Evolutionary conservation across 2,888 invertebrate species (phyloP), one percentile per base, ranked within the genome.

Genomic region (Argyra leucocephala): DNA sequence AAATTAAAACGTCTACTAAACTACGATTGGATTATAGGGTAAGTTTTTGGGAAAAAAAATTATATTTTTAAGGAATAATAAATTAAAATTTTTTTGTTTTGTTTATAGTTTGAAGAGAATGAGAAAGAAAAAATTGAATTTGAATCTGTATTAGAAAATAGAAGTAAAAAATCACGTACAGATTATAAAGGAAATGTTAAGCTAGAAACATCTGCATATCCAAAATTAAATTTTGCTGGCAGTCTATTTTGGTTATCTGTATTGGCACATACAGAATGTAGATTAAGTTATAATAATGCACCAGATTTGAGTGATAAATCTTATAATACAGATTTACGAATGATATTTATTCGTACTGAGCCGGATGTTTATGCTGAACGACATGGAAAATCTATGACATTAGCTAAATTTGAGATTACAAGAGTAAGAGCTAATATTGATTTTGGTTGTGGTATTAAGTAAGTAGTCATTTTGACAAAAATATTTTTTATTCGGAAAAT

Each of bases 181-280:
- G 78, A 79, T 63, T 77, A 77, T 64, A 83, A 85, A 61, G 88
- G 87, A 0, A 85, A 86, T 66, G 75, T 90, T 63, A 85, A 86
- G 60, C 80, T 93, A 70, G 84, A 86, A 66, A 88, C 90, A 15
- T 86, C 90, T 0, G 90, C 91, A 0, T 91, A 92, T 78, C 88
- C 90, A 0, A 83, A 85, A 57, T 83, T 88, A 66, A 88, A 90
- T 76, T 87, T 90, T 74, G 85, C 84, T 66, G 80, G 87, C 0
- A 83, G 86, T 61, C 70, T 71, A 3, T 86, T 83, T 69, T 86
- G 87, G 80, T 81, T 91, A 81, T 86, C 85, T 78, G 85, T 88
- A 1, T 83, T 86, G 71, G 87, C 85, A 21, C 91, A 90, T 70
- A 78, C 88, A 0, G 91, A 92, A 73, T 79, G 87, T 22, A 83